Percentiles rank a stretch among this genome's conserved stretches.
These are phyloP conservation scores for Montipora capitata DNA, from an alignment of 92 coral and sea anemone genomes.

Conservation along the genomic window DNA sequence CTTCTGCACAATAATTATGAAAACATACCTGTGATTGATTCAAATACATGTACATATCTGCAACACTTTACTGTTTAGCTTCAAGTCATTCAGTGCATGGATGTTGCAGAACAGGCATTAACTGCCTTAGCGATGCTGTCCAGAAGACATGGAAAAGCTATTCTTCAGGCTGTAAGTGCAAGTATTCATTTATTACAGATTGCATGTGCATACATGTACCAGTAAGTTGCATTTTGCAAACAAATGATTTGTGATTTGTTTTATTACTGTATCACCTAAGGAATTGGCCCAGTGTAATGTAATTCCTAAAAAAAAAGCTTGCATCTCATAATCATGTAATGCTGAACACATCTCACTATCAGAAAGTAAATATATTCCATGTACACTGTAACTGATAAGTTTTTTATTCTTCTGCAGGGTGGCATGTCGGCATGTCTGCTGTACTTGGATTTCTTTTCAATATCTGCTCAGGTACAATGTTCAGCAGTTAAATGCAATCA, in stretches of 20 bases:
- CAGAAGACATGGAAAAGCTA: constrained; percentile 98
- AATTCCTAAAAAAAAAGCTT: too few species aligned
- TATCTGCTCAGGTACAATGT: constrained; percentile 92
- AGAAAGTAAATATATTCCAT: too few species aligned
- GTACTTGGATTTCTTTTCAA: constrained; percentile 97
- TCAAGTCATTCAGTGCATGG: constrained; percentile 99
- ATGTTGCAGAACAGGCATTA: constrained; percentile 98
- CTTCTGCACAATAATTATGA: too few species aligned
- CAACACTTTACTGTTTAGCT: constrained; percentile 59
- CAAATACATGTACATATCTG: too few species aligned
- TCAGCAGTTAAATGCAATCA: not conserved
- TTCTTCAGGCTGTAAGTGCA: constrained; percentile 95
- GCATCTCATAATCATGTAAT: too few species aligned
- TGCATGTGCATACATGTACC: too few species aligned
- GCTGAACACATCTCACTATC: too few species aligned
- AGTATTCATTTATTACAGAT: not conserved
- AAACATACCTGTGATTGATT: too few species aligned
- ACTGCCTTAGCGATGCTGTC: constrained; percentile 98
- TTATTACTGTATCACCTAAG: too few species aligned
- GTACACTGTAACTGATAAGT: not conserved
- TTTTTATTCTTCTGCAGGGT: constrained; percentile 74
- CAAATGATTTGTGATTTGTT: too few species aligned
- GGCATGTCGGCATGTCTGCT: constrained; percentile 97
- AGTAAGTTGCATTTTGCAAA: too few species aligned
- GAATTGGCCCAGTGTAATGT: too few species aligned